Evolutionary conservation across 2,797 vertebrate genomes (phyloP), one percentile per base, ranked within the genome.

Genomic region (Austrolebias charrua): DNA sequence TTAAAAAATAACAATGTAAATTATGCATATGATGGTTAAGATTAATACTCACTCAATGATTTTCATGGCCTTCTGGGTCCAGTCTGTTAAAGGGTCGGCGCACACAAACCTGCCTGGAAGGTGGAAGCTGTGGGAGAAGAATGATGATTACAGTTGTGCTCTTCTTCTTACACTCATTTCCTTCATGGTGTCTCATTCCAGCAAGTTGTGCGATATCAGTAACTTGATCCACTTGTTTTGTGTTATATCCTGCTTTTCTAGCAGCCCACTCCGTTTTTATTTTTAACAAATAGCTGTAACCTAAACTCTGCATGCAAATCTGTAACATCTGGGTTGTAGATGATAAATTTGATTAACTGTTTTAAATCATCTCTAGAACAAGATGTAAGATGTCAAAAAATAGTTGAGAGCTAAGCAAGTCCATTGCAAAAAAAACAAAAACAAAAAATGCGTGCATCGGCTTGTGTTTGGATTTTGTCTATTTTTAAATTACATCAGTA

Each of bases 101-200:
- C 91, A 93, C 73, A 92, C 14, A 1, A 79, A 84, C 63, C 3
- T 69, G 0, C 16, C 51, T 0, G 2, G 19, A 0, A 71, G 1
- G 15, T 89, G 79, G 63, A 93, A 91, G 35, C 92, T 93, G 86
- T 66, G 58, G 40, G 3, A 57, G 42, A 3, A 40, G 5, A 14
- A n/a, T 2, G 28, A 29, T 14, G 18, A 46, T 51, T 13, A 66
- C 53, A 46, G 12, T 8, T 19, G 43, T 45, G n/a, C 43, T 44
- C 15, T 24, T 40, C 38, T 3, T 12, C 12, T 4, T 0, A 2
- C n/a, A 46, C 9, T 9, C 19, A 5, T 24, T 0, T 16, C n/a
- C 0, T 5, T 43, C 1, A 6, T 9, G 5, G 14, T 20, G 5
- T 45, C 14, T 55, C 6, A 40, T 43, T 55, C 33, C 42, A 44